phyloP scores from a whole-genome alignment of 2,888 invertebrate genomes.

The Leptura quadrifasciata region DNA sequence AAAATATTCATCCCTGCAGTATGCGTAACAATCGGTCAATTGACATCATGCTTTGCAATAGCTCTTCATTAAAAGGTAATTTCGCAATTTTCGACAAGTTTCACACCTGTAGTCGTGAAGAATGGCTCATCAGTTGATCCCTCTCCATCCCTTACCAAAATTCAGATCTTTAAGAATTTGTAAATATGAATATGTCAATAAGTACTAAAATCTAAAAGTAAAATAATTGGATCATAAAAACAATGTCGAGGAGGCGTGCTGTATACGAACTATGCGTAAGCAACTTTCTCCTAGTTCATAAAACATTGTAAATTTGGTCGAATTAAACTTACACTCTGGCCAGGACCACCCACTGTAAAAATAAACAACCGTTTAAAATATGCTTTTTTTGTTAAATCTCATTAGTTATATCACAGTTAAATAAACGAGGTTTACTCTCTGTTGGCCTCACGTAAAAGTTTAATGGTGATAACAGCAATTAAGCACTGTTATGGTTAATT shows the following conservation, averaged over 20 bases:
- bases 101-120: no score
- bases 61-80: no score
- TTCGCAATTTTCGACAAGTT: no score
- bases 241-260: neutral
- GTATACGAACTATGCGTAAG: neutral
- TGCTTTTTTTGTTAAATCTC: neutral
- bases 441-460: neutral
- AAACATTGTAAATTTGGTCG: neutral
- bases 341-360: neutral
- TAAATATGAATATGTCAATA: no score
- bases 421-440: neutral
- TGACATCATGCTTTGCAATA: no score
- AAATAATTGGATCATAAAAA: no score
- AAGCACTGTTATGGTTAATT: neutral
- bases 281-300: neutral
- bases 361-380: conserved; percentile 2
- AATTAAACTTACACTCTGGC: neutral
- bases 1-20: no score
- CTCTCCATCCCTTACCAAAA: no score
- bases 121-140: no score
- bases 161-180: no score
- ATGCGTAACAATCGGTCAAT: no score
- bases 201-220: no score
- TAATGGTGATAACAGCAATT: neutral
- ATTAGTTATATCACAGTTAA: conserved; percentile 7